Evolutionary conservation across 2,888 invertebrate genomes (phyloP).

Genomic region (Polydrusus tereticollis): DNA sequence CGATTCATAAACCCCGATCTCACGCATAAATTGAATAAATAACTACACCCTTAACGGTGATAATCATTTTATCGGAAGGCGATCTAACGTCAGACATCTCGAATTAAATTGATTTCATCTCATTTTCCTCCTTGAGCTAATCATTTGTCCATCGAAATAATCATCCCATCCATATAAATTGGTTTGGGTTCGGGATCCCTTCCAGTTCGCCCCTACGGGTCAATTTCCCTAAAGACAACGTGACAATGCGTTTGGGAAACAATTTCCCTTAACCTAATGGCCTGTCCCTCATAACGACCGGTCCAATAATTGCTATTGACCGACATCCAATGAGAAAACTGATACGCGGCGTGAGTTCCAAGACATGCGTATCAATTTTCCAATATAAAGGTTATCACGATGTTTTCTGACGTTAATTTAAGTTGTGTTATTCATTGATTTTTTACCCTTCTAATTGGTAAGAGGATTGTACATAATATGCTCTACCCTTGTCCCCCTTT

Average conservation of each 20-base stretch:
- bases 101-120: neutral
- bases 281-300: slow-evolving; percentile 13
- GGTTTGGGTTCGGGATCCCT: neutral
- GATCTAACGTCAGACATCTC: neutral
- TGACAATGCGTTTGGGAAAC: slow-evolving; percentile 26
- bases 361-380: neutral
- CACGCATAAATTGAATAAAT: no score
- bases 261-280: slow-evolving; percentile 27
- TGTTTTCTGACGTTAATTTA: no score
- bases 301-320: slow-evolving; percentile 1
- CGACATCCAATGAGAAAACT: neutral
- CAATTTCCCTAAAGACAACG: slow-evolving; percentile 23
- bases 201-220: neutral
- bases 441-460: no score
- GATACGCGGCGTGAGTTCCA: neutral
- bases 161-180: neutral
- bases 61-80: no score
- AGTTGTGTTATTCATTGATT: no score
- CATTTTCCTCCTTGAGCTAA: neutral
- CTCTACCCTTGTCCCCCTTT: no score
- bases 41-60: no score
- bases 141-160: neutral
- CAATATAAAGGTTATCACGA: no score
- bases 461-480: no score
- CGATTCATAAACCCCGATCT: no score